Evolutionary conservation across 1,140 invertebrate species (phyloP), one percentile per base, ranked within the genome.

Genomic region (Drosophila tani): DNA sequence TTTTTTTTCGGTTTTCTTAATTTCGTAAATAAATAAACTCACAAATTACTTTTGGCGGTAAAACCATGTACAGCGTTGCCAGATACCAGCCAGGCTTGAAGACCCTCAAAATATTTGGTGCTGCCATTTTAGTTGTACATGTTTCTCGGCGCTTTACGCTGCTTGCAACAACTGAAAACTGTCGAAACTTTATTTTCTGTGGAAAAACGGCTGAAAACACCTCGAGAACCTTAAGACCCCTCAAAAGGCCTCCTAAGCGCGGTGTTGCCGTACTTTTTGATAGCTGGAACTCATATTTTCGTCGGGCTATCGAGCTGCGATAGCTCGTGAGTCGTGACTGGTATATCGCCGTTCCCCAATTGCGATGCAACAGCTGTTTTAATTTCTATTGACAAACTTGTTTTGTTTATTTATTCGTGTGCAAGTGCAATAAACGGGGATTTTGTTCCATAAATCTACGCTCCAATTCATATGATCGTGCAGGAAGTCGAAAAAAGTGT

Each of bases 311-410:
- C 50, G 47, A 55, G 15, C 6, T 17, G 5, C 9, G 38, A 55
- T 40, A 32, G 50, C 6, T 15, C n/a, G 35, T 27, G 24, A 58
- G 6, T 15, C n/a, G 35, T 27, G 24, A 58, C 14, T 9, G 11
- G 56, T 35, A 21, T 40, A 47, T 32, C 50, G 46, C 29, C 45
- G 29, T 15, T 40, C 62, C 9, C 49, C 47, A 46, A 15, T 38
- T 9, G 49, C 14, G 41, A 74, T 74, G 60, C 83, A 87, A 87
- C 83, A 87, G 83, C 83, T 87, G 84, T 87, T 83, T 75, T 19
- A 32, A 50, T 49, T 68, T 67, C 60, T 68, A 67, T 70, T 70
- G 67, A 69, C 19, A 41, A 77, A 69, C 51, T 82, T 82, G 50
- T 79, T 85, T 78, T 82, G 77, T 83, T 87, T 87, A 64, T 71